Base-by-base conservation (phyloP, 2,113 vertebrate species). In the Petroica traversi region DNA sequence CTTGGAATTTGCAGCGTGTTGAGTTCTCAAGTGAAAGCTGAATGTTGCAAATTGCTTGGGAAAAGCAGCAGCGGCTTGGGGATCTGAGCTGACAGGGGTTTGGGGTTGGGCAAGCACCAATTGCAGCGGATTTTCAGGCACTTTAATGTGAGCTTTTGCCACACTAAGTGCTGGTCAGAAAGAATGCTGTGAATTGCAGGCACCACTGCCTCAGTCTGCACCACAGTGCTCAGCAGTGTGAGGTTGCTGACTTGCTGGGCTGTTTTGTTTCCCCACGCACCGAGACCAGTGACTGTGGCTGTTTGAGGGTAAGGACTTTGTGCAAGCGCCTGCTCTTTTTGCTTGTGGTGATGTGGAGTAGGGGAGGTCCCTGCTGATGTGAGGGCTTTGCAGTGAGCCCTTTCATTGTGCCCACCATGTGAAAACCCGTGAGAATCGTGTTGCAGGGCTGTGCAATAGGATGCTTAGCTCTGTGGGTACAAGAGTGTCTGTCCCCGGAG, bases 281-380 rank as follows among this genome's bases (percentile, higher is more conserved):
- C 0, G 0, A 54, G 52, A 19, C 17, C 45, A 26, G 41, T 1
- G 18, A 23, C 62, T 4, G 4, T 33, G 62, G 36, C 28, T 73
- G 45, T 80, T 19, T 57, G 52, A 61, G 64, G 43, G 61, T 26
- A 45, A 77, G n/a, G 62, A 18, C 12, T 85, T 66, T 0, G 0
- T 77, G n/a, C 5, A 2, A 81, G 26, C 0, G 1, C n/a, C 57
- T 64, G 31, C 33, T 46, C 77, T 49, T 81, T 62, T 31, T 54
- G 36, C 0, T 0, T 40, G 54, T 2, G 0, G 54, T 49, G 49
- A 73, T 85, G 54, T 84, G 59, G 54, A 76, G 46, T 7, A 54
- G 1, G 0, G 58, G 71, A 69, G 18, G 38, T 62, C 41, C 26
- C 84, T 59, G 41, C 45, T 91, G 92, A 51, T 85, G 49, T 15